Percentiles rank a stretch among this genome's conserved stretches.
These are phyloP conservation scores for Phasia obesa DNA, from an alignment of 2,888 invertebrate genomes.

Conservation along the genomic window DNA sequence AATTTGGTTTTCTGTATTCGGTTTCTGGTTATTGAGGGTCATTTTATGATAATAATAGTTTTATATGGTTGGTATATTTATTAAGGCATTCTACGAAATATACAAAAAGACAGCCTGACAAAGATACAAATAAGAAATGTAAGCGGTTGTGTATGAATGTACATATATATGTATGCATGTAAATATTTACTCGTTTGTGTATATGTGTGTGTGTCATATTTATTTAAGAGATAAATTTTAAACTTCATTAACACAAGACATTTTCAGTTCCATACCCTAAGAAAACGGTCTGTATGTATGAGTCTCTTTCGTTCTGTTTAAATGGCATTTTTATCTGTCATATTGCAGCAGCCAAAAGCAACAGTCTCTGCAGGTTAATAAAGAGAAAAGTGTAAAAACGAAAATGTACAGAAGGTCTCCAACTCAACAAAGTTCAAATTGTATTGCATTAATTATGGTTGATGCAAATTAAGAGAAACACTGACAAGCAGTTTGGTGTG, in stretches of 20 bases:
- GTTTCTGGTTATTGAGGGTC: constrained; percentile 26
- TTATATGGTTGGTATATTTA: constrained; percentile 22
- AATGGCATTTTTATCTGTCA: constrained; percentile 4
- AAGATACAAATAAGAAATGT: constrained; percentile 22
- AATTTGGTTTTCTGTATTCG: not conserved
- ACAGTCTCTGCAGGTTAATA: constrained; percentile 14
- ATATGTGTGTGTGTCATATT: constrained; percentile 9
- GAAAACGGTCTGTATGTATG: constrained; percentile 16
- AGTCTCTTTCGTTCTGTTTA: not conserved
- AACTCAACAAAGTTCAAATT: not conserved
- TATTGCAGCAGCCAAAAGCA: constrained; percentile 21
- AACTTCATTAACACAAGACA: constrained; percentile 44
- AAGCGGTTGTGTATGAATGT: not conserved
- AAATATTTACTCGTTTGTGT: not conserved
- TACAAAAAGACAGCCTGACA: constrained; percentile 1
- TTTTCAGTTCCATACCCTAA: constrained; percentile 23
- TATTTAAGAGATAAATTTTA: constrained; percentile 33
- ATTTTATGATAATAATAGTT: constrained; percentile 46
- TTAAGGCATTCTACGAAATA: constrained; percentile 45
- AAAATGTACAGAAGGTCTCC: constrained; percentile 37
- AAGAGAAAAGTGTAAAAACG: constrained; percentile 23
- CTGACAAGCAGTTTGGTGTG: not conserved
- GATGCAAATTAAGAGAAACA: not conserved
- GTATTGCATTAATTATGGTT: not conserved
- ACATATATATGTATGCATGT: not conserved